Conservation (phyloP, 2,888 invertebrate genomes). For the Xestia c-nigrum region DNA sequence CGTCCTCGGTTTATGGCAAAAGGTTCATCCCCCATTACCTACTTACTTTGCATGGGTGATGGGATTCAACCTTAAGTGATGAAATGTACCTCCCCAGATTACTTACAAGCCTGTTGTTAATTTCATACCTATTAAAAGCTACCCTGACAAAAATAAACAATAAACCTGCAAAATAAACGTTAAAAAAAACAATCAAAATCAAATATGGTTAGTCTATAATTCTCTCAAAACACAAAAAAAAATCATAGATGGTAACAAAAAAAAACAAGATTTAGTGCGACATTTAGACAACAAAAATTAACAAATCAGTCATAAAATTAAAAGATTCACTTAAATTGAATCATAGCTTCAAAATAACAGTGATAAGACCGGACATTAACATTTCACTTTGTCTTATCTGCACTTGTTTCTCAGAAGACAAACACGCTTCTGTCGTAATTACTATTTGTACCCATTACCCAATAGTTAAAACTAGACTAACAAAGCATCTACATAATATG, state of each 20-base stretch:
- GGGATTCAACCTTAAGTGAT: background rate
- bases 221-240: background rate
- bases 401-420: constrained; percentile 56
- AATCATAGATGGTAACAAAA: background rate
- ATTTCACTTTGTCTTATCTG: constrained; percentile 44
- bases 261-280: background rate
- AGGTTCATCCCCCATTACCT: background rate
- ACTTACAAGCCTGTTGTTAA: background rate
- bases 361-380: constrained; percentile 33
- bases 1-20: background rate
- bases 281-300: background rate
- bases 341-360: constrained; percentile 15
- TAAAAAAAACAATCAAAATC: constrained; percentile 1
- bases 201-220: constrained; percentile 2
- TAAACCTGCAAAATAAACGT: background rate
- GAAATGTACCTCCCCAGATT: background rate
- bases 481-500: background rate
- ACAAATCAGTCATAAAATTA: constrained; percentile 2
- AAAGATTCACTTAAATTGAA: constrained; percentile 11
- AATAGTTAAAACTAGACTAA: constrained; percentile 32
- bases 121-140: background rate
- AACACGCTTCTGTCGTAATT: constrained; percentile 10
- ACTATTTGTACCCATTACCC: constrained; percentile 21
- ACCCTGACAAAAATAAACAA: background rate
- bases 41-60: background rate